Conservation (phyloP, 1,140 invertebrate genomes). For the Dryas iulia region DNA sequence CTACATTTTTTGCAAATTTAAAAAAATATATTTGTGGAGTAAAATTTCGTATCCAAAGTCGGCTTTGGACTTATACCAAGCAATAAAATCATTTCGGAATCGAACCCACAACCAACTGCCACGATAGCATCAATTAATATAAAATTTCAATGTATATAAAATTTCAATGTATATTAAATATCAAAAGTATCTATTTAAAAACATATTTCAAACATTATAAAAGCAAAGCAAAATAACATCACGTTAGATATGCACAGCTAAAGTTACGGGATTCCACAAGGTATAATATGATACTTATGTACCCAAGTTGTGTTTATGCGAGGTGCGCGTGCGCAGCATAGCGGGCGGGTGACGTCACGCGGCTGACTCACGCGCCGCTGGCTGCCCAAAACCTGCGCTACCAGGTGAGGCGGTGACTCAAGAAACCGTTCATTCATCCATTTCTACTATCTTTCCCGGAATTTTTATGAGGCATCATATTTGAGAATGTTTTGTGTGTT, state of each 20-base stretch:
- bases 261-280: conserved; percentile 2
- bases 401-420: conserved; percentile 25
- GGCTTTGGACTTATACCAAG: too few species aligned
- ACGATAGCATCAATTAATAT: too few species aligned
- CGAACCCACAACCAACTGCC: too few species aligned
- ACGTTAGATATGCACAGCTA: neutral
- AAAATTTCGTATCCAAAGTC: too few species aligned
- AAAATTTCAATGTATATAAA: too few species aligned
- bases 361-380: conserved; percentile 28
- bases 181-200: too few species aligned
- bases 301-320: neutral
- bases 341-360: conserved; percentile 47
- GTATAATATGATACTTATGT: neutral
- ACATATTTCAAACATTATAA: neutral
- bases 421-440: conserved; percentile 27
- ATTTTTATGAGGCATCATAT: neutral
- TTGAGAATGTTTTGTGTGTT: too few species aligned
- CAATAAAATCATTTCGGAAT: too few species aligned
- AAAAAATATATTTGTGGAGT: too few species aligned
- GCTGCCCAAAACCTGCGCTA: conserved; percentile 19
- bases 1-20: too few species aligned
- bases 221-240: neutral
- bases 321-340: conserved; percentile 45
- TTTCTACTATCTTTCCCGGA: conserved; percentile 11
- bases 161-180: too few species aligned